phyloP scores from a whole-genome alignment of 2,113 vertebrate species.

The Oxyruncus cristatus region DNA sequence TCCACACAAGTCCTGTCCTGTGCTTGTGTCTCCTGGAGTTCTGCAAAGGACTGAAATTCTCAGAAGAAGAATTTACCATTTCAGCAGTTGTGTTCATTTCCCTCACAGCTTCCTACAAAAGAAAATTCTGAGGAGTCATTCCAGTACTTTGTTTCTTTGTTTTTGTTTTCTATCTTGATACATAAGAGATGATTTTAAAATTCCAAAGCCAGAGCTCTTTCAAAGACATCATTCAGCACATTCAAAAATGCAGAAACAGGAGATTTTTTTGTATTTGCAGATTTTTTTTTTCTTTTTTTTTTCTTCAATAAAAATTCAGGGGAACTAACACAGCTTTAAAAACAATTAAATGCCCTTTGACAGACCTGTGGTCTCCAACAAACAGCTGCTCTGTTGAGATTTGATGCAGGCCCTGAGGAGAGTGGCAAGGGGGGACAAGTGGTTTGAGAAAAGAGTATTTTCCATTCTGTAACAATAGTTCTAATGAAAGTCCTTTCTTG shows the following conservation, averaged over 20 bases:
- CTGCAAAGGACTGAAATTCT: background rate
- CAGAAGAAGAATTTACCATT: background rate
- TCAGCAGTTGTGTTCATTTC: background rate
- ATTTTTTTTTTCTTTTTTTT: background rate
- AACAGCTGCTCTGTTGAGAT: background rate
- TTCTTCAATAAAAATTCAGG: background rate
- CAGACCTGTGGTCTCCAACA: background rate
- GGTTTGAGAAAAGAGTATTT: background rate
- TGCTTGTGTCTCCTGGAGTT: background rate
- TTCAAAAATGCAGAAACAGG: background rate
- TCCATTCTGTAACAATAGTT: background rate
- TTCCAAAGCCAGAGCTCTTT: background rate
- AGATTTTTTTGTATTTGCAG: background rate
- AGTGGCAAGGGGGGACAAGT: background rate
- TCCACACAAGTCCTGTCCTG: background rate
- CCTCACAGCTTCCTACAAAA: background rate
- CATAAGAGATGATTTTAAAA: background rate
- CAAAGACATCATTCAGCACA: background rate
- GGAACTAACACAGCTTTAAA: background rate
- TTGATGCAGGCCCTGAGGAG: background rate
- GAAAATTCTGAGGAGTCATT: background rate
- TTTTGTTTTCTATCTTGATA: background rate
- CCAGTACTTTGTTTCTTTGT: background rate
- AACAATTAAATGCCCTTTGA: background rate
- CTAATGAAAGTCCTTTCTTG: background rate